These are phyloP conservation scores for Galerucella nymphaeae DNA, from an alignment of 2,888 invertebrate species.

Conservation along the genomic window DNA sequence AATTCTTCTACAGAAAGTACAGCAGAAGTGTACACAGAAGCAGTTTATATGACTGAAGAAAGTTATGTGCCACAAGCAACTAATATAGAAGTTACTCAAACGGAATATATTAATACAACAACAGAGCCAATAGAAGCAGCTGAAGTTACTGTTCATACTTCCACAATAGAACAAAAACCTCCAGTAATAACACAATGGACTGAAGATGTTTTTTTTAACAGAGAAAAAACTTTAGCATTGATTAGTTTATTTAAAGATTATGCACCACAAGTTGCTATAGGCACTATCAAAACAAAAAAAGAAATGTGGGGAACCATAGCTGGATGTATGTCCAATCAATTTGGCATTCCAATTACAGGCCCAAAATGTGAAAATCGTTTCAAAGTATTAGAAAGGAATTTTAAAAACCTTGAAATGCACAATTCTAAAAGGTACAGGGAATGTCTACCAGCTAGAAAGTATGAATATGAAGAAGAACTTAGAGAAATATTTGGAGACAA, in stretches of 20 bases:
- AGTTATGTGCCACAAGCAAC: background rate
- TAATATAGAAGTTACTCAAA: conserved; percentile 9
- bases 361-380: conserved; percentile 36
- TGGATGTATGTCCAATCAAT: conserved; percentile 1
- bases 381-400: conserved; percentile 31
- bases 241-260: conserved; percentile 31
- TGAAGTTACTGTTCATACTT: conserved; percentile 8
- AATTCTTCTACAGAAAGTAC: conserved; percentile 16
- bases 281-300: conserved; percentile 30
- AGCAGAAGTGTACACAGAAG: conserved; percentile 14
- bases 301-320: conserved; percentile 33
- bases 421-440: conserved; percentile 3
- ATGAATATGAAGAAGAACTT: conserved; percentile 26
- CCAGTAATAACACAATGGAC: conserved; percentile 10
- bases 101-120: conserved; percentile 3
- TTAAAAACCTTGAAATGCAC: conserved; percentile 22
- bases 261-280: conserved; percentile 19
- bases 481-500: conserved; percentile 30
- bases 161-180: background rate
- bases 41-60: background rate
- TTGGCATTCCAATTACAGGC: conserved; percentile 13
- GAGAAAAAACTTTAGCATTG: conserved; percentile 24
- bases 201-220: conserved; percentile 24
- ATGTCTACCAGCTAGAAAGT: background rate
- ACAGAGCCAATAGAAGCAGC: conserved; percentile 1